Evolutionary conservation across 2,888 invertebrate species (phyloP).

Genomic region (Drosophila colorata): DNA sequence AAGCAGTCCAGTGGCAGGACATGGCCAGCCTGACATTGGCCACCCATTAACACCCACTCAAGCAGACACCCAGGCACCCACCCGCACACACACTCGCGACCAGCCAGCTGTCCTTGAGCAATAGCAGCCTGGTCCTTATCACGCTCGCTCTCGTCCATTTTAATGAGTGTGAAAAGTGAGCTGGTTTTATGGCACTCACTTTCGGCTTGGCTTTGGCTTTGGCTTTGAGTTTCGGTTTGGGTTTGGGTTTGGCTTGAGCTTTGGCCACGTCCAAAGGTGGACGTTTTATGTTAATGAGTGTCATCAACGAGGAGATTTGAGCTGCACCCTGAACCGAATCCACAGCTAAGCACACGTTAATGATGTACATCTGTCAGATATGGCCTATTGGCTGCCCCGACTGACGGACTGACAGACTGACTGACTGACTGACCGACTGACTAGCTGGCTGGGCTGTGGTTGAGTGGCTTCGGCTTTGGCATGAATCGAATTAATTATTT

Average conservation of each 20-base stretch:
- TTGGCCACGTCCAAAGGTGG: slow-evolving; percentile 62
- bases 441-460: slow-evolving; percentile 5
- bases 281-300: slow-evolving; percentile 77
- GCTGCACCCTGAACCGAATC: slow-evolving; percentile 10
- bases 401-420: not conserved
- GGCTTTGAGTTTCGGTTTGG: slow-evolving; percentile 4
- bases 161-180: slow-evolving; percentile 80
- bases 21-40: slow-evolving; percentile 6
- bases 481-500: slow-evolving; percentile 68
- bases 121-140: slow-evolving; percentile 47
- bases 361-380: slow-evolving; percentile 48
- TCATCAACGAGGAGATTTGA: slow-evolving; percentile 69
- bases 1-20: slow-evolving; percentile 33
- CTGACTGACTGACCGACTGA: too few relatives aligned
- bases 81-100: slow-evolving; percentile 1
- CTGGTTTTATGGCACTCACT: slow-evolving; percentile 63
- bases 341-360: slow-evolving; percentile 13
- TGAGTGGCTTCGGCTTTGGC: slow-evolving; percentile 14
- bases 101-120: slow-evolving; percentile 51
- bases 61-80: slow-evolving; percentile 3
- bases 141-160: slow-evolving; percentile 54
- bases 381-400: not conserved
- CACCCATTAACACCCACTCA: slow-evolving; percentile 32
- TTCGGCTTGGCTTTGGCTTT: slow-evolving; percentile 8
- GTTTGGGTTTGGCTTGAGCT: slow-evolving; percentile 16